phyloP scores from a whole-genome alignment of 2,888 invertebrate species.

The Drosophila acutilabella region DNA sequence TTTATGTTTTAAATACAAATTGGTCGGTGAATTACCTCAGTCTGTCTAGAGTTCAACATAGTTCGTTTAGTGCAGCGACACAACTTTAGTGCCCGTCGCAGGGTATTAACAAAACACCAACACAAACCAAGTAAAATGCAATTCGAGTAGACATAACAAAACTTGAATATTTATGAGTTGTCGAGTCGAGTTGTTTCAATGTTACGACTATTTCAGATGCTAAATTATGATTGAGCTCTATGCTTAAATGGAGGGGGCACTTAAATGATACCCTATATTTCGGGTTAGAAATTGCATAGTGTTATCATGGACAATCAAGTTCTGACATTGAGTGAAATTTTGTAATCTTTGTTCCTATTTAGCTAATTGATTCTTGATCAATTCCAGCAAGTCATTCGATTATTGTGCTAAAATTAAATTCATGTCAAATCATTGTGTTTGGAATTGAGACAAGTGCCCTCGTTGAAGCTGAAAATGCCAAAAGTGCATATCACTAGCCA shows the following conservation, averaged over 20 bases:
- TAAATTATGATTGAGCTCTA: constrained; percentile 46
- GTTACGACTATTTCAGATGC: constrained; percentile 43
- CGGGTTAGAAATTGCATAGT: too few relatives aligned
- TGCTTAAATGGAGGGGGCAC: constrained; percentile 13
- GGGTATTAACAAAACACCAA: constrained; percentile 24
- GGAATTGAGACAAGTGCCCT: constrained; percentile 23
- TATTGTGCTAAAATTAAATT: constrained; percentile 14
- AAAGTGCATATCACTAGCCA: constrained; percentile 36
- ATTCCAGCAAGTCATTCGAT: constrained; percentile 34
- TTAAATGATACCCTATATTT: neutral
- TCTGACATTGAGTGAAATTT: constrained; percentile 3
- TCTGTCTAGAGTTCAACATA: neutral
- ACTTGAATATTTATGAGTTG: constrained; percentile 70
- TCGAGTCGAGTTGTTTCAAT: constrained; percentile 53
- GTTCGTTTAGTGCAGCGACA: neutral
- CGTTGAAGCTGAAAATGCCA: constrained; percentile 5
- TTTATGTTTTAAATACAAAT: neutral
- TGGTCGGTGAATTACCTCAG: neutral
- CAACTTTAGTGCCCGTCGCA: neutral
- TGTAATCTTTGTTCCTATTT: constrained; percentile 19
- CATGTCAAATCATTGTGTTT: constrained; percentile 43
- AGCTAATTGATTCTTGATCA: constrained; percentile 1
- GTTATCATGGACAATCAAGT: too few relatives aligned
- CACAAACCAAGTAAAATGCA: constrained; percentile 41
- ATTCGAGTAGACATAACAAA: constrained; percentile 41